Base-by-base conservation (phyloP, 2,888 invertebrate genomes). In the Platycnemis pennipes region DNA sequence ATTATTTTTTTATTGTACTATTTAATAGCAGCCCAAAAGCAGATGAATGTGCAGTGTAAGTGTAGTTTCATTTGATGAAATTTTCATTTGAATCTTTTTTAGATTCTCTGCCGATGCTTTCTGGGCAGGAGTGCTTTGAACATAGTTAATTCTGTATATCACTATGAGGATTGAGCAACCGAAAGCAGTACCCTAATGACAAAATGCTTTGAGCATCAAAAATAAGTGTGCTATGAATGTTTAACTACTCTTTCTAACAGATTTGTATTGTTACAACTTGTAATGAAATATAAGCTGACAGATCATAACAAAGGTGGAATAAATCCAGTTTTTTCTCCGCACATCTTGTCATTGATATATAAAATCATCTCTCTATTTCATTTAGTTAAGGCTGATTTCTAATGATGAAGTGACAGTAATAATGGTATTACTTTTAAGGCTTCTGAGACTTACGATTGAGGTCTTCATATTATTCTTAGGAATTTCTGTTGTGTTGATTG, bases 181-280 rank as follows among this genome's bases (percentile, higher is more conserved):
- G 44, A 44, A 44, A 44, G 45, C 31, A 91, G 63, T 91, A 91
- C 91, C 63, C n/a, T 77, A 91, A 91, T 63, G 63, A 63, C 44
- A 63, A 91, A 91, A 63, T 91, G 91, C 91, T 91, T 91, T 56
- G 91, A 91, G 91, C 91, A 63, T 91, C 91, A 91, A 91, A 91
- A 69, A 63, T 91, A 63, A 91, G 91, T 91, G 91, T 91, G 91
- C 91, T 91, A 91, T 91, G 69, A 91, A 91, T 91, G 91, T 91
- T 91, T 63, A 91, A 63, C 56, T 91, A 91, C 56, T 91, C 63
- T 91, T 91, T 91, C 91, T 91, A 91, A 91, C 91, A 91, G 91
- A 91, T 91, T 91, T 91, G 91, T 91, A 91, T 91, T 91, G 91
- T 91, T 91, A 91, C 63, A 91, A 91, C 91, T 91, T 91, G 91